A percentile compares a stretch with the other conserved stretches of the same genome.
phyloP scores from a whole-genome alignment of 1,140 invertebrate species.

The Zaprionus vittiger region DNA sequence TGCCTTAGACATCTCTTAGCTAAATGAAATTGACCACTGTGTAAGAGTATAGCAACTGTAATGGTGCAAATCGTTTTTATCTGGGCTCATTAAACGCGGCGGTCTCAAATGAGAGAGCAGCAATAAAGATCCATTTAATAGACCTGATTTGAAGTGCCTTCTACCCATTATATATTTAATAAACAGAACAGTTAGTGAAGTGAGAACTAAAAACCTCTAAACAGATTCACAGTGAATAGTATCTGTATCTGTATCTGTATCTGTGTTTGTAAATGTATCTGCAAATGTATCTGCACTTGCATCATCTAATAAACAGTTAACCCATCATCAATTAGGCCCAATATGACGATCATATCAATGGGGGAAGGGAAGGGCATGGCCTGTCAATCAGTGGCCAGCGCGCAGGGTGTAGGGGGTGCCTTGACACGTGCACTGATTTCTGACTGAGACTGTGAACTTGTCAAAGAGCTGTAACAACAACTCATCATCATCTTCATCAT shows the following conservation, averaged over 20 bases:
- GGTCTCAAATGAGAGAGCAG: conserved; percentile 24
- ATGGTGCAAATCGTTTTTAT: conserved; percentile 27
- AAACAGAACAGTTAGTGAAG: conserved; percentile 1
- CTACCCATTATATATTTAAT: neutral
- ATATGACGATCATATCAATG: neutral
- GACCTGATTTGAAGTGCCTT: neutral
- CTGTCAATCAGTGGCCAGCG: conserved; percentile 10
- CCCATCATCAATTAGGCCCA: neutral
- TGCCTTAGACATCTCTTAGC: neutral
- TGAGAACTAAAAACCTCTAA: neutral
- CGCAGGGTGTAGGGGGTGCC: neutral
- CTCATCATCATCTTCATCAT: conserved; percentile 24
- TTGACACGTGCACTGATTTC: conserved; percentile 51
- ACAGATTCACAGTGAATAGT: neutral
- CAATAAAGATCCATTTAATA: conserved; percentile 8
- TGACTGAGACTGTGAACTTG: conserved; percentile 37
- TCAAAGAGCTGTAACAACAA: conserved; percentile 61
- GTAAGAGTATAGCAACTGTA: conserved; percentile 3
- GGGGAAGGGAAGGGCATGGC: neutral
- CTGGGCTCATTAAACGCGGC: conserved; percentile 26
- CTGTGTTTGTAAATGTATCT: neutral
- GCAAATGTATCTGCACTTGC: neutral
- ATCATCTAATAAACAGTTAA: neutral
- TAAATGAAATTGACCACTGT: neutral
- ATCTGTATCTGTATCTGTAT: neutral